Conservation (phyloP, 2,797 vertebrate species). For the Sphenopsis melanotis region DNA sequence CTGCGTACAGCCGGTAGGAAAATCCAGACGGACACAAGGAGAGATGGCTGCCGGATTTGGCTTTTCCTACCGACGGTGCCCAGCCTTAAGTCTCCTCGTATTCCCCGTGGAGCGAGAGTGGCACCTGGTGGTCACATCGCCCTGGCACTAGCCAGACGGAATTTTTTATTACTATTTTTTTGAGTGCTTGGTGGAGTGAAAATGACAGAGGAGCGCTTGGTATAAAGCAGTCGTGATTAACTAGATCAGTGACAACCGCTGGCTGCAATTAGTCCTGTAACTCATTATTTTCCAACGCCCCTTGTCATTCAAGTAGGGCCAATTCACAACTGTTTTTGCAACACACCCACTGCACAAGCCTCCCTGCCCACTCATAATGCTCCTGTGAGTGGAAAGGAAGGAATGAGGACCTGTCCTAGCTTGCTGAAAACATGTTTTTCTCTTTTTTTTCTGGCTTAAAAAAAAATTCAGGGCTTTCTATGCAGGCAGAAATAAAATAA, state of each 20-base stretch:
- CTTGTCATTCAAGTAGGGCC: background rate
- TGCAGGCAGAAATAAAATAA: background rate
- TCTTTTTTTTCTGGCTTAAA: background rate
- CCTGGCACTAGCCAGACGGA: background rate
- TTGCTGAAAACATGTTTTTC: background rate
- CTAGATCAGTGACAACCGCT: background rate
- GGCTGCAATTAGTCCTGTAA: background rate
- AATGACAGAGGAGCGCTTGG: background rate
- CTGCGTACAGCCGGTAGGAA: background rate
- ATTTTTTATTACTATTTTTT: background rate
- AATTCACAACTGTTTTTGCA: background rate
- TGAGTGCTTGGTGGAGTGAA: background rate
- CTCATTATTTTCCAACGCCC: background rate
- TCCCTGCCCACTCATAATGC: background rate
- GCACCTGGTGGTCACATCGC: slow-evolving; percentile 37
- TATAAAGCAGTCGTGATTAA: background rate
- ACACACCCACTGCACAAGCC: rapidly evolving
- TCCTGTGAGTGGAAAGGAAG: background rate
- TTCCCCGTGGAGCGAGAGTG: slow-evolving; percentile 46
- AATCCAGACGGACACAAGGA: background rate
- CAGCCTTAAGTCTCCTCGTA: background rate
- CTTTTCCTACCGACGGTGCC: background rate
- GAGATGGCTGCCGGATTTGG: background rate
- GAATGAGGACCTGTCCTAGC: background rate
- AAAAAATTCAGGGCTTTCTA: background rate